phyloP scores from a whole-genome alignment of 2,113 vertebrate species.

The Laticauda colubrina region DNA sequence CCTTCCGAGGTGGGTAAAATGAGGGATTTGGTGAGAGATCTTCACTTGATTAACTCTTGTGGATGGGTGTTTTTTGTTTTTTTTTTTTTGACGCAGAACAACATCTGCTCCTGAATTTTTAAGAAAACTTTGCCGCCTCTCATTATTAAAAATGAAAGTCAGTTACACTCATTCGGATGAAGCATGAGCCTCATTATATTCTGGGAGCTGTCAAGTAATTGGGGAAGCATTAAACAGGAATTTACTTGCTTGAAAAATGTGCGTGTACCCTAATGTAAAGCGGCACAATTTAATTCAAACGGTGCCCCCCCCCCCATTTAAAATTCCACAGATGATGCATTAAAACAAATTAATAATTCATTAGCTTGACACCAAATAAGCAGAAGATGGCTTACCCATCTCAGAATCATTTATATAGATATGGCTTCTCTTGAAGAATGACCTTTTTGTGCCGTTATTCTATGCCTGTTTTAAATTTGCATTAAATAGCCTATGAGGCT shows the following conservation, averaged over 20 bases:
- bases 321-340: slow-evolving; percentile 35
- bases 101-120: not conserved
- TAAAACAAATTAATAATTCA: slow-evolving; percentile 46
- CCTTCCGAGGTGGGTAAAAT: too few species aligned
- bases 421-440: slow-evolving; percentile 39
- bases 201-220: slow-evolving; percentile 31
- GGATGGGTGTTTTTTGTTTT: too few species aligned
- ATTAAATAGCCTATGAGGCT: slow-evolving; percentile 39
- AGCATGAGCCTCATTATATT: not conserved
- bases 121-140: not conserved
- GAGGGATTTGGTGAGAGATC: not conserved
- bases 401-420: slow-evolving; percentile 48
- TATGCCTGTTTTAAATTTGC: slow-evolving; percentile 1
- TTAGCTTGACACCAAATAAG: slow-evolving; percentile 32
- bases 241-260: slow-evolving; percentile 37
- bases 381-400: slow-evolving; percentile 40
- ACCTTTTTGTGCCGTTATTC: slow-evolving; percentile 4
- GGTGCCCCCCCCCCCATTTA: slow-evolving; percentile 33
- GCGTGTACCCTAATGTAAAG: slow-evolving; percentile 22
- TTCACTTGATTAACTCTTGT: not conserved
- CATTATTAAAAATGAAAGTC: not conserved
- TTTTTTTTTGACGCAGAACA: not conserved
- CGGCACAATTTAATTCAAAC: slow-evolving; percentile 39
- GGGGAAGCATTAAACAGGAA: slow-evolving; percentile 20
- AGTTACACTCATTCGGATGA: not conserved